Base-by-base conservation (phyloP, 2,888 invertebrate genomes). In the Clanis bilineata region DNA sequence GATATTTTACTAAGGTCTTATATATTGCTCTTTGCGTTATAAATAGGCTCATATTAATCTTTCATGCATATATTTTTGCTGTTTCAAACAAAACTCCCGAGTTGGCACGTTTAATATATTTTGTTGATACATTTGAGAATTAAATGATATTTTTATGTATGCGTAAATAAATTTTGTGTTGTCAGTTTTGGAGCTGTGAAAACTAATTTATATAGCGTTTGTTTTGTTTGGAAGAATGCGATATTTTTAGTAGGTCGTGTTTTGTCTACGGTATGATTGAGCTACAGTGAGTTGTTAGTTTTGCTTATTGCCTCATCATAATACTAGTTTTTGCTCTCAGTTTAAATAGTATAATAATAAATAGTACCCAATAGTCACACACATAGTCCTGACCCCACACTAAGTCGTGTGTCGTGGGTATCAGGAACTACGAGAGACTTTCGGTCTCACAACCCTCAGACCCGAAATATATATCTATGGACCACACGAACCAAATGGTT, bases 1-100 rank as follows among this genome's bases (percentile, higher is more conserved):
- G 73, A 77, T 81, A 81, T 82, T 82, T 81, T 78, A 74, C 76
- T 7, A 18, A 51, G 23, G 45, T 4, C 22, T 4, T 18, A 51
- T 9, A 18, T 51, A 32, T 51, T 10, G 32, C 28, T 6, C 18
- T 28, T 47, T 25, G 1, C 28, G 32, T 51, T 51, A 32, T 32
- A 32, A 28, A 51, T 21, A 4, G 10, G 32, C 18, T 28, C 47
- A 45, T n/a, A 51, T 51, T 32, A 51, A 51, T 51, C 4, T 32
- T 47, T 18, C 32, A 10, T 51, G 32, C 15, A 28, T 18, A n/a
- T 51, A n/a, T 28, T 81, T 84, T 80, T 76, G 68, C 68, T 70
- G 70, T 73, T 15, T 1, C 54, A n/a, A 12, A 21, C 38, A n/a
- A 39, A 18, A 51, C 15, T 47, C 28, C 47, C 47, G 44, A 7